Evolutionary conservation across 2,113 vertebrate genomes (phyloP).

Genomic region (Thamnaconus septentrionalis): DNA sequence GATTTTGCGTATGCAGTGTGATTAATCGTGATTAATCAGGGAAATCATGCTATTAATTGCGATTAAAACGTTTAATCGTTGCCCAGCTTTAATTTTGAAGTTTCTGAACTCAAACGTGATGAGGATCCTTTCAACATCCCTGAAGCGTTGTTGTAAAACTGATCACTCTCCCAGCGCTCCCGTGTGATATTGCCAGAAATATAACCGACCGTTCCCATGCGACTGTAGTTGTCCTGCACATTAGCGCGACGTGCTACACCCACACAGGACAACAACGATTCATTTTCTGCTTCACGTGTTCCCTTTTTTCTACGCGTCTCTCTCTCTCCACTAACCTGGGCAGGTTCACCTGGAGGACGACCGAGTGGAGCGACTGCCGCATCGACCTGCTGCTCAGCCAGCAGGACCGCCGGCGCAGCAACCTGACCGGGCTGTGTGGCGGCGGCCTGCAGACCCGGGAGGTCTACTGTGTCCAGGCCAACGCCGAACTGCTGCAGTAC

Average conservation of each 20-base stretch:
- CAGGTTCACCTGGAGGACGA: conserved; percentile 90
- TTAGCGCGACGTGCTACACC: background rate
- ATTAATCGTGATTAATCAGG: no score
- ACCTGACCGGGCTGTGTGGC: conserved; percentile 91
- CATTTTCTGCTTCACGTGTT: background rate
- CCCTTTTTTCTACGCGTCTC: background rate
- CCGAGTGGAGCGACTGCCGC: conserved; percentile 93
- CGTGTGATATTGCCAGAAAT: no score
- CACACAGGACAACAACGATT: no score
- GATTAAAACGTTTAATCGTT: no score
- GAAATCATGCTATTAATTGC: no score
- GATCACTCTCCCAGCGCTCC: no score
- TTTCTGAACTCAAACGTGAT: no score
- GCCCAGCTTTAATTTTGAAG: no score
- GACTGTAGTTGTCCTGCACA: background rate
- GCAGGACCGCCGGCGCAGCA: conserved; percentile 90
- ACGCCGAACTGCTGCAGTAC: conserved; percentile 83
- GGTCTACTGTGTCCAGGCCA: conserved; percentile 88
- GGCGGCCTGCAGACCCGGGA: conserved; percentile 92
- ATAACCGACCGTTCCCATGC: no score
- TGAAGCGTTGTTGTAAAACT: no score
- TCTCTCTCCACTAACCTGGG: background rate
- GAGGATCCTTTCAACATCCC: no score
- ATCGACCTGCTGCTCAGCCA: conserved; percentile 91
- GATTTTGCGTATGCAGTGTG: no score